A percentile compares a stretch with the other conserved stretches of the same genome.
Evolutionary conservation across 2,888 invertebrate genomes (phyloP).

Genomic region (Cartodere bifasciata): DNA sequence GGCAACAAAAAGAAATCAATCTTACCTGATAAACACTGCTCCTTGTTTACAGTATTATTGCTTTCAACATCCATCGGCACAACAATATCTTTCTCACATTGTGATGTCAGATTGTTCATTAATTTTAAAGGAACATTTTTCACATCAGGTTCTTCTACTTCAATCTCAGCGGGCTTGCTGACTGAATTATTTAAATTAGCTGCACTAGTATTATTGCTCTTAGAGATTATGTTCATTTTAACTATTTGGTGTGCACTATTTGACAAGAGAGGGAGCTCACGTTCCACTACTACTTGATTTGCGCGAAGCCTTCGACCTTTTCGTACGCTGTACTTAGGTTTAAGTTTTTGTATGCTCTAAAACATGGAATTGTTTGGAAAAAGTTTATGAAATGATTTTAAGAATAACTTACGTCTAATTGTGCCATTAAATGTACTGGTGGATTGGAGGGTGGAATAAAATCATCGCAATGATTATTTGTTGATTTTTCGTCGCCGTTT

Average conservation of each 20-base stretch:
- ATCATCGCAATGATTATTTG: slow-evolving; percentile 7
- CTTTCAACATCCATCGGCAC: no score
- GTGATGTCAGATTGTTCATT: no score
- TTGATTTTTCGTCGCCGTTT: slow-evolving; percentile 9
- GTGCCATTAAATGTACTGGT: slow-evolving; percentile 9
- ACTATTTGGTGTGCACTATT: slow-evolving; percentile 37
- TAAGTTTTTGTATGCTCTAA: slow-evolving; percentile 25
- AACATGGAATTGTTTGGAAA: slow-evolving; percentile 1
- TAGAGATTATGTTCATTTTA: slow-evolving; percentile 29
- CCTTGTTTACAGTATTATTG: no score
- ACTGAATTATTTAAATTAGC: no score
- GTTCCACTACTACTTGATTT: slow-evolving; percentile 60
- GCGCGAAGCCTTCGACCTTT: slow-evolving; percentile 34
- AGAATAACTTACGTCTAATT: slow-evolving; percentile 10
- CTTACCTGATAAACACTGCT: no score
- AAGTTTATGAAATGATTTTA: neutral
- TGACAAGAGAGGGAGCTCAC: slow-evolving; percentile 57
- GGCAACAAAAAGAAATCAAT: no score
- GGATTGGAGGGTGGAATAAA: slow-evolving; percentile 8
- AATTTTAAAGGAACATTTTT: no score
- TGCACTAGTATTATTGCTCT: neutral
- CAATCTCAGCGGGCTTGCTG: no score
- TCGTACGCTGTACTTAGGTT: slow-evolving; percentile 33
- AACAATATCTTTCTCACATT: no score
- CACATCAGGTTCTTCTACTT: no score